Percentiles rank a stretch among this genome's conserved stretches.
Conservation (phyloP, 2,888 invertebrate species). For the Chymomyza procnemis region DNA sequence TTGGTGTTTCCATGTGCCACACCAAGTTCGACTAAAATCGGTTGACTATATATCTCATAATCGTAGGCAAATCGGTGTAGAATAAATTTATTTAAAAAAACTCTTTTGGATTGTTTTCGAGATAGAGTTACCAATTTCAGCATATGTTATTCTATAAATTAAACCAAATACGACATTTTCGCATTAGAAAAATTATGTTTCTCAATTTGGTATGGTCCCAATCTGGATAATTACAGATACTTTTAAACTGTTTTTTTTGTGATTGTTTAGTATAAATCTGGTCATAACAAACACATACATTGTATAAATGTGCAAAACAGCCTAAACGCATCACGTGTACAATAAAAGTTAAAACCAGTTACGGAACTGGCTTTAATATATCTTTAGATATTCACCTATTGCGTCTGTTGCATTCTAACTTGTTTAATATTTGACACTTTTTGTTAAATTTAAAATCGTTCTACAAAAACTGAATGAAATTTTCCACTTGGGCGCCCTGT, state of each 20-base stretch:
- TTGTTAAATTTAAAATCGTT: constrained; percentile 15
- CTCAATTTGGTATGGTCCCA: neutral
- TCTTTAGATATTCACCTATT: neutral
- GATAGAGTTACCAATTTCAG: no score
- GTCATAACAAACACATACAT: neutral
- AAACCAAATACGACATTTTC: neutral
- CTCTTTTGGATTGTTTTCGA: no score
- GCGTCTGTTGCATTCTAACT: neutral
- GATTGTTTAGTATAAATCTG: no score
- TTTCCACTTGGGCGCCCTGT: constrained; percentile 48
- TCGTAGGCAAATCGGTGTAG: no score
- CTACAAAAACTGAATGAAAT: constrained; percentile 15
- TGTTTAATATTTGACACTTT: constrained; percentile 51
- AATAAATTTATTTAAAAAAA: no score
- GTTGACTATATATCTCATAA: no score
- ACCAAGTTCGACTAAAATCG: no score
- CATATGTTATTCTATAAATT: no score
- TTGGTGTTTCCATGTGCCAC: no score
- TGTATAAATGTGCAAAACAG: neutral
- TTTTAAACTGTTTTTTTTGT: neutral
- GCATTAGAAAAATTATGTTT: no score
- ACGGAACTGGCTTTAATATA: neutral
- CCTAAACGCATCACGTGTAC: neutral
- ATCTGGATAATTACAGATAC: neutral
- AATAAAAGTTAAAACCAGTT: neutral